phyloP scores from a whole-genome alignment of 2,113 vertebrate genomes.

The Dasypus novemcinctus region DNA sequence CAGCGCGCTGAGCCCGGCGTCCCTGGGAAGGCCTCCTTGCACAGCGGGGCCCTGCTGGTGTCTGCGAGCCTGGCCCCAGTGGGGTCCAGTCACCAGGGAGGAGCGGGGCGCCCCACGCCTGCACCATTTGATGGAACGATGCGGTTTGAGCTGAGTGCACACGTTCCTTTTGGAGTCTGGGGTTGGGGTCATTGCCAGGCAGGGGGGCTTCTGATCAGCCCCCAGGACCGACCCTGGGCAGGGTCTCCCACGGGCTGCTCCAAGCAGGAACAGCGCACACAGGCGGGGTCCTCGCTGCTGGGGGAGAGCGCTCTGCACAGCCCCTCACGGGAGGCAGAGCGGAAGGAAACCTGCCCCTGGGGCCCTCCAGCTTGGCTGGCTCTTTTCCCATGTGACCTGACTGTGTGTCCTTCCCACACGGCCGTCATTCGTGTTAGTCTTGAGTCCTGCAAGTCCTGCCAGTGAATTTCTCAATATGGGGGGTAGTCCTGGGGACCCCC shows the following conservation, averaged over 20 bases:
- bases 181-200: neutral
- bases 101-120: too few relatives aligned
- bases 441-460: neutral
- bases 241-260: neutral
- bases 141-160: too few relatives aligned
- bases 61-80: neutral
- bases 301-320: too few relatives aligned
- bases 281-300: fast-evolving
- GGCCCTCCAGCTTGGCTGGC: too few relatives aligned
- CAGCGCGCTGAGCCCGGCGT: too few relatives aligned
- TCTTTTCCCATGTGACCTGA: fast-evolving
- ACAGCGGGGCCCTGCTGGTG: fast-evolving
- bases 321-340: neutral
- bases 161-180: neutral
- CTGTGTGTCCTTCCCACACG: too few relatives aligned
- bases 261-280: neutral
- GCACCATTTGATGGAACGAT: too few relatives aligned
- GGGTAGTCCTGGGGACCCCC: neutral
- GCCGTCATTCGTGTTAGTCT: fast-evolving
- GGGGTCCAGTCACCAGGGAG: too few relatives aligned
- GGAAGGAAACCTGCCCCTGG: fast-evolving
- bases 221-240: neutral
- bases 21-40: neutral
- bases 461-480: too few relatives aligned
- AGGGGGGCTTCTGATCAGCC: neutral